Conservation (phyloP, 1,140 invertebrate species). For the Anastrepha ludens region DNA sequence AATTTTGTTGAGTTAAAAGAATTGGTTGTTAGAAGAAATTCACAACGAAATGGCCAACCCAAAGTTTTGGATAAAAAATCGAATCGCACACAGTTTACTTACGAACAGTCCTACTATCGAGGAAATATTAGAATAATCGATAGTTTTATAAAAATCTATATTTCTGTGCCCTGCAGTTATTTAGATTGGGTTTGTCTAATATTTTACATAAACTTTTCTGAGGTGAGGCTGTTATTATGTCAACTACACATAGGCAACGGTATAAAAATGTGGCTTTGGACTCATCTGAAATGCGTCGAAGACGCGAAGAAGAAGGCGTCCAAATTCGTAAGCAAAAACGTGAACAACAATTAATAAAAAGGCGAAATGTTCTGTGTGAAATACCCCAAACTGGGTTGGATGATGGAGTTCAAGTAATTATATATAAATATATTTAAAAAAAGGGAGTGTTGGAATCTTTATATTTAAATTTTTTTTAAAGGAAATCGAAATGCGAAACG, state of each 20-base stretch:
- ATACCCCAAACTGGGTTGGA: slow-evolving; percentile 50
- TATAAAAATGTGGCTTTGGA: slow-evolving; percentile 97
- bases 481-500: not conserved
- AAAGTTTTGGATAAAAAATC: too few relatives aligned
- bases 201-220: too few relatives aligned
- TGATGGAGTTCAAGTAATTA: not conserved
- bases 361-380: slow-evolving; percentile 87
- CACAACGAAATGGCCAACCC: too few relatives aligned
- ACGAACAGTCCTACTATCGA: too few relatives aligned
- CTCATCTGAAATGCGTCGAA: slow-evolving; percentile 91
- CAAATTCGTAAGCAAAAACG: slow-evolving; percentile 96
- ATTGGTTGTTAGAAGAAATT: too few relatives aligned
- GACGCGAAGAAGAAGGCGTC: slow-evolving; percentile 96
- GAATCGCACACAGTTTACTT: too few relatives aligned
- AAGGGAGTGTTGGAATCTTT: not conserved
- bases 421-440: not conserved
- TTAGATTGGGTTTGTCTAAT: too few relatives aligned
- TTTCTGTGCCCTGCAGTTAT: too few relatives aligned
- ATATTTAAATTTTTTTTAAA: not conserved
- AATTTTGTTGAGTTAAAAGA: too few relatives aligned
- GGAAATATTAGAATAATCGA: too few relatives aligned
- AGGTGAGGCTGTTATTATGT: slow-evolving; percentile 78
- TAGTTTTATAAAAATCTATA: too few relatives aligned
- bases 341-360: slow-evolving; percentile 93
- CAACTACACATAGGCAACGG: slow-evolving; percentile 90